Base-by-base conservation (phyloP, 2,888 invertebrate species). In the Catocala sponsa region DNA sequence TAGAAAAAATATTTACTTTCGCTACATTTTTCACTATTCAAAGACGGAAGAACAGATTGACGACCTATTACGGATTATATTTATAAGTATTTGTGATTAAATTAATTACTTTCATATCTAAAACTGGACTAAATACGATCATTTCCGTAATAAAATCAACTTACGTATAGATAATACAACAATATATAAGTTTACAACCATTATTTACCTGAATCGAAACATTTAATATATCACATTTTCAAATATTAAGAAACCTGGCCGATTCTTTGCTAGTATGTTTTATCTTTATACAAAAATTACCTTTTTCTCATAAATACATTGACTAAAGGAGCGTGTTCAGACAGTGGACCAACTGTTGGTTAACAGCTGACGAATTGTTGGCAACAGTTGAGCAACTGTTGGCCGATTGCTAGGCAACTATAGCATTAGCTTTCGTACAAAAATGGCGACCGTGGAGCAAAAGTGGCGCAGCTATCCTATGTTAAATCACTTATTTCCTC, bases 161-260 rank as follows among this genome's bases (percentile, higher is more conserved):
- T 78, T 79, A 83, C 79, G 76, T 84, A 81, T 80, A 83, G 83
- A 83, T 67, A 77, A 80, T 77, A 78, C 80, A 78, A 82, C 77
- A 76, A 74, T 77, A 74, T 74, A 76, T 72, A 78, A 72, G 70
- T 76, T 80, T 83, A 84, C 81, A 84, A 86, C 81, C 80, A 76
- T 76, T 68, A 69, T 76, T 79, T 66, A 81, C 80, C 83, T 83
- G 82, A 80, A 80, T 79, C 74, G 76, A 78, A 78, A 76, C 68
- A 73, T 82, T 25, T 79, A 80, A 76, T 81, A 67, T 85, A 86
- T 86, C 84, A 86, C 77, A 80, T 82, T 80, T 76, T 74, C 62
- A 74, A 69, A 75, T 68, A 66, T 84, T 86, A 87, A 87, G 86
- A 86, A 81, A 79, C 76, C 76, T 79, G 87, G 86, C 88, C 88